These are phyloP conservation scores for Saccopteryx bilineata DNA, from an alignment of 2,113 vertebrate species.

Conservation along the genomic window DNA sequence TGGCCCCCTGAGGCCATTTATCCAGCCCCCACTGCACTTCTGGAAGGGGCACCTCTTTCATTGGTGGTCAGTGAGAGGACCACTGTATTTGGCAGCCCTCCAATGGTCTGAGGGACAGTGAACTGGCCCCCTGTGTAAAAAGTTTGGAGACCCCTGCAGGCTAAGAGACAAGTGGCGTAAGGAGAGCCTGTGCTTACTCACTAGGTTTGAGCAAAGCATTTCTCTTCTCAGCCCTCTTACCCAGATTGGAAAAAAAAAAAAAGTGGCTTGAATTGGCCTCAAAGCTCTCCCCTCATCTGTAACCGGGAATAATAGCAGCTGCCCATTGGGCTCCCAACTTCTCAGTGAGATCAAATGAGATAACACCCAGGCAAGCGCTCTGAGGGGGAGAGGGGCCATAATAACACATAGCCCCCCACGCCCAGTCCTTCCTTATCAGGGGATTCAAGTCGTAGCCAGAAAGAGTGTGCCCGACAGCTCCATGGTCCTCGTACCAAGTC, in stretches of 20 bases:
- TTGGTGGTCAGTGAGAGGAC: too few relatives aligned
- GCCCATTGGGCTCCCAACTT: neutral
- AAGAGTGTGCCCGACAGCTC: neutral
- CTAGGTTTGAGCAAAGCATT: neutral
- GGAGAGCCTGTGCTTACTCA: neutral
- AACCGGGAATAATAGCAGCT: neutral
- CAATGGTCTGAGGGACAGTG: too few relatives aligned
- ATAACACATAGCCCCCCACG: neutral
- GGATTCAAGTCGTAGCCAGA: neutral
- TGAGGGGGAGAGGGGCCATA: neutral
- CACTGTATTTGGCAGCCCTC: too few relatives aligned
- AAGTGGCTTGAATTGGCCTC: neutral
- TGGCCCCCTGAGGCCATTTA: too few relatives aligned
- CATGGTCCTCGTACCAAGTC: neutral
- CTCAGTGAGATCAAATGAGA: neutral
- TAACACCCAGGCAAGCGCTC: neutral
- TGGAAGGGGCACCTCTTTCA: too few relatives aligned
- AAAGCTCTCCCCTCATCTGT: neutral
- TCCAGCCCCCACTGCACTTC: too few relatives aligned
- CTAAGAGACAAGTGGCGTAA: neutral
- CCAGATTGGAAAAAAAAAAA: neutral
- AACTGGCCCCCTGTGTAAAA: too few relatives aligned
- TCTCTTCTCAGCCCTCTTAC: neutral
- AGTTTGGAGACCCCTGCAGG: too few relatives aligned
- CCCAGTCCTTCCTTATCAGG: neutral